phyloP scores from a whole-genome alignment of 1,140 invertebrate species.

The Zaprionus taronus region DNA sequence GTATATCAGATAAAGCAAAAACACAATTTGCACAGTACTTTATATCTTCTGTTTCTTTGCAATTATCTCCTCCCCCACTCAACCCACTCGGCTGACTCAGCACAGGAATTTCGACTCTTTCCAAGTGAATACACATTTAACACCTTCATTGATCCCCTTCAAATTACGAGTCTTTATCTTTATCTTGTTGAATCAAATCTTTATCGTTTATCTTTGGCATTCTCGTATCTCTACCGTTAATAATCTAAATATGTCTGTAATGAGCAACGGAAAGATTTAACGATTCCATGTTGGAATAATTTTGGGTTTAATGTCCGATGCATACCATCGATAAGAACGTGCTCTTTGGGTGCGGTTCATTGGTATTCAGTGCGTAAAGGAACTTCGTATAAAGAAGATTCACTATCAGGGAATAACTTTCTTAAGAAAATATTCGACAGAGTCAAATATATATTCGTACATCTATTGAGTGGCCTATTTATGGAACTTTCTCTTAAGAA shows the following conservation, averaged over 20 bases:
- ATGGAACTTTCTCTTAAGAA: too few species aligned
- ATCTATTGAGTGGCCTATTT: neutral
- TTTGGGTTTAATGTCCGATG: conserved; percentile 5
- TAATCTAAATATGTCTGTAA: neutral
- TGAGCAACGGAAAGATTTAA: neutral
- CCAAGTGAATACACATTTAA: conserved; percentile 23
- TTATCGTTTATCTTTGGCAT: conserved; percentile 19
- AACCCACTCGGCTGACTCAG: conserved; percentile 11
- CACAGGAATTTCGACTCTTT: conserved; percentile 18
- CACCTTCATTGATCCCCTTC: conserved; percentile 40
- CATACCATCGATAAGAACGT: neutral
- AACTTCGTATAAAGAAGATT: neutral
- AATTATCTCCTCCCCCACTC: neutral
- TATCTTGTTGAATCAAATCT: conserved; percentile 23
- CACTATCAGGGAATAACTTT: neutral
- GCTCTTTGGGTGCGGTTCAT: neutral
- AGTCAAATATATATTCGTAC: neutral
- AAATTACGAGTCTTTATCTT: conserved; percentile 36
- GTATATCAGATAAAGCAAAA: conserved; percentile 9
- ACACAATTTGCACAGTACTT: neutral
- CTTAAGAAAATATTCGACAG: neutral
- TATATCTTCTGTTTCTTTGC: neutral
- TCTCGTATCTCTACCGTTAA: neutral
- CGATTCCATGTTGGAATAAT: neutral
- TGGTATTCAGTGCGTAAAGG: neutral